Base-by-base conservation (phyloP, 2,797 vertebrate genomes). In the Poecile montanus region DNA sequence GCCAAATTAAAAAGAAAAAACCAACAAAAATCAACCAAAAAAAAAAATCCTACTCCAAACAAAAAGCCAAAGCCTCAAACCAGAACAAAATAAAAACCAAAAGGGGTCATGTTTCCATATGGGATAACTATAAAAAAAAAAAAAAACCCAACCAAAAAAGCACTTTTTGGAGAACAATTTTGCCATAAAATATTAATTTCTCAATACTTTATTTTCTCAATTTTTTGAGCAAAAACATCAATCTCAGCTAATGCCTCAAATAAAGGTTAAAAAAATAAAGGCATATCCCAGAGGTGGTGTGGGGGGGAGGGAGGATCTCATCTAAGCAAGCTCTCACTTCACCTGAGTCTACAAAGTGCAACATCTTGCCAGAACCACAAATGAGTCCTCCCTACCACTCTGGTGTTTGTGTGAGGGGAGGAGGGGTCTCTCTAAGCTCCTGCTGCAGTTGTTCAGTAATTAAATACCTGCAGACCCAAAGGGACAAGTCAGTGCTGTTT, bases 131-230 rank as follows among this genome's bases (percentile, higher is more conserved):
- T 22, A 30, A 85, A 75, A 42, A 36, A 1, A 30, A 30, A 0
- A 8, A 9, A 34, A 30, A 0, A 20, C 10, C 5, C 10, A 34
- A 30, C 0, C 11, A 38, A 30, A 0, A 20, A 40, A 40, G 13
- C 38, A 3, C 7, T 38, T 36, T 71, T 89, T 30, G 53, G 7
- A 71, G 40, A 71, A 47, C 1, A 4, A n/a, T 53, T 80, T 79
- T 87, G 16, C 42, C 30, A 47, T 13, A 57, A 67, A 79, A 63
- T 42, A 56, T 1, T 25, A 8, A 40, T 74, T 91, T 54, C 32
- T 71, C 22, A 2, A 10, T 18, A 29, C 5, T 13, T 40, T 40
- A 40, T 40, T 40, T 13, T 40, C 38, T 40, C 38, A 40, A 40
- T 40, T 58, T 86, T 80, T 80, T 57, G 2, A 40, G 79, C 36